Base-by-base conservation (phyloP, 2,113 vertebrate genomes). In the Oncorhynchus mykiss region DNA sequence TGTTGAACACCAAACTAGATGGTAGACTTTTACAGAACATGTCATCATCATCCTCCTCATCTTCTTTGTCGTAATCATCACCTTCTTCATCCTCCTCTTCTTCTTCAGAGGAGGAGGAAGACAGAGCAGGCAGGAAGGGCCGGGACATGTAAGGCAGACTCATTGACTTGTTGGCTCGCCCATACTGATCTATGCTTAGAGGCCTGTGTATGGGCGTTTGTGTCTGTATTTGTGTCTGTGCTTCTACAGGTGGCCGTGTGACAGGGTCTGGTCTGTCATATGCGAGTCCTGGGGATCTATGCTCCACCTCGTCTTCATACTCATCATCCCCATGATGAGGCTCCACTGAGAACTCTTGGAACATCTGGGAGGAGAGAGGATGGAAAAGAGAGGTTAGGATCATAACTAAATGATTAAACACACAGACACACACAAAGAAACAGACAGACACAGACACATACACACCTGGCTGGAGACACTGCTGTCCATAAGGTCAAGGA, bases 401-500 rank as follows among this genome's bases (percentile, higher is more conserved):
- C 51, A 54, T 54, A 5, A 18, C 13, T 16, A 18, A 54, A 54
- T 54, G 1, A 65, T 12, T 25, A 65, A 67, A 59, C 29, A 45
- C 39, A 45, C 9, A 11, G 2, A 45, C 39, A 45, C 34, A 64
- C 5, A 34, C n/a, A 22, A 22, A 64, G 9, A 67, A 31, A 62
- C 31, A 78, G 25, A 16, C n/a, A 79, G n/a, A 71, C 24, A 72
- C 34, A 70, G 67, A 57, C 62, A 62, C 31, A 78, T 79, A 64
- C 78, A 45, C 18, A 94, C 93, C 91, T 90, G 91, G 67, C 76
- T 84, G 71, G 45, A 18, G 9, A 83, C 78, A 73, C 74, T 45
- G 39, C 39, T 86, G 78, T 94, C 93, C 88, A 93, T 89, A 2
- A 88, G 83, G 71, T 98, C 96, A 78, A 98, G 90, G 87, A 98